These are phyloP conservation scores for Myopa tessellatipennis DNA, from an alignment of 2,888 invertebrate species.

Conservation along the genomic window DNA sequence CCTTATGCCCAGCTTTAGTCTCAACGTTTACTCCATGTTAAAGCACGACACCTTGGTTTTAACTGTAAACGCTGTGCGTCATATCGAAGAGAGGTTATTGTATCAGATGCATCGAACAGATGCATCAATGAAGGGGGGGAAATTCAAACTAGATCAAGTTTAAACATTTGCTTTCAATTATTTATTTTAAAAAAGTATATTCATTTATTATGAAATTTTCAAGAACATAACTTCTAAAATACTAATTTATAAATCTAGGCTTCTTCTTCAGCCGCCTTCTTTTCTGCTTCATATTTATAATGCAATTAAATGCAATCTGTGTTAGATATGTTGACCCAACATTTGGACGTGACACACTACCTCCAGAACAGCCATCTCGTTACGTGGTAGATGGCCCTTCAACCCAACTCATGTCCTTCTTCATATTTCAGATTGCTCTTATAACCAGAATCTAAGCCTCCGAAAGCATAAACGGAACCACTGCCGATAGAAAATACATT, in stretches of 20 bases:
- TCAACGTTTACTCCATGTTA: constrained; percentile 96
- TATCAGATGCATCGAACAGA: constrained; percentile 76
- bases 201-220: too few species aligned
- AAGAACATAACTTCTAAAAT: neutral
- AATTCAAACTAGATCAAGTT: constrained; percentile 75
- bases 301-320: constrained; percentile 92
- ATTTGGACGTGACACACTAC: constrained; percentile 89
- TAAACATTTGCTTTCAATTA: constrained; percentile 45
- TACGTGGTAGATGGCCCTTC: constrained; percentile 96
- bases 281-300: constrained; percentile 79
- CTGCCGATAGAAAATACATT: constrained; percentile 97
- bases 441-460: constrained; percentile 93
- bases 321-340: constrained; percentile 93
- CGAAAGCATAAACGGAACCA: constrained; percentile 96
- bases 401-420: constrained; percentile 93
- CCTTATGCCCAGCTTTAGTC: constrained; percentile 94
- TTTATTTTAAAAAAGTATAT: too few species aligned
- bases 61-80: constrained; percentile 84
- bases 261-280: constrained; percentile 25
- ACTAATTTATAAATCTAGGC: neutral
- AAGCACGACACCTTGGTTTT: constrained; percentile 94
- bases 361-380: constrained; percentile 99
- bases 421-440: constrained; percentile 88
- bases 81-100: constrained; percentile 83
- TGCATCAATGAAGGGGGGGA: constrained; percentile 63